Conservation (phyloP, 2,113 vertebrate species). For the Platysternon megacephalum region DNA sequence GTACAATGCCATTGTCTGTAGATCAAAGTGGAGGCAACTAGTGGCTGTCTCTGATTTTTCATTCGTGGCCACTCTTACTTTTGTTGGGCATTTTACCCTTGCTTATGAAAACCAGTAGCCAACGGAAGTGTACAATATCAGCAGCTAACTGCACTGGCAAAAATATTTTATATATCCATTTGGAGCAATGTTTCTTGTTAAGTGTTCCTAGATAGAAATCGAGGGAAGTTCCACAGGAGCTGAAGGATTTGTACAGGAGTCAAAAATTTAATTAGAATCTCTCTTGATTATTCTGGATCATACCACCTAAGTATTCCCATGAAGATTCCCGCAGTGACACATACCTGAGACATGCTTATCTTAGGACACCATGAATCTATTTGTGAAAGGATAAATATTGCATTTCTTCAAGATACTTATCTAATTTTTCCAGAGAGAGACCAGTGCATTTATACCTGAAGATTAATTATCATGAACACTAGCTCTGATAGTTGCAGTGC, state of each 20-base stretch:
- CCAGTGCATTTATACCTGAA: background rate
- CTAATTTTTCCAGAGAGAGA: background rate
- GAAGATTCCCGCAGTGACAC: background rate
- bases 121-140: rapidly evolving
- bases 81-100: rapidly evolving
- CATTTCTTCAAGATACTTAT: background rate
- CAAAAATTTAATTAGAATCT: background rate
- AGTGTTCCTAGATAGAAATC: background rate
- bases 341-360: background rate
- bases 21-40: background rate
- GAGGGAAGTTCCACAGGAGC: background rate
- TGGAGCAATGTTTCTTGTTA: background rate
- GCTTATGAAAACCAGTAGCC: background rate
- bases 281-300: background rate
- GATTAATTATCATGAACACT: background rate
- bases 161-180: background rate
- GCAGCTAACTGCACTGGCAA: background rate
- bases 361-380: background rate
- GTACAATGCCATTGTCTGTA: background rate
- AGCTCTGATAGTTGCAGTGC: background rate
- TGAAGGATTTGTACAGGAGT: background rate
- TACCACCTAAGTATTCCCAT: background rate
- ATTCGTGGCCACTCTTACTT: rapidly evolving
- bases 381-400: background rate
- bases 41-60: background rate